phyloP scores from a whole-genome alignment of 2,797 vertebrate genomes.

The Rachycentron canadum region DNA sequence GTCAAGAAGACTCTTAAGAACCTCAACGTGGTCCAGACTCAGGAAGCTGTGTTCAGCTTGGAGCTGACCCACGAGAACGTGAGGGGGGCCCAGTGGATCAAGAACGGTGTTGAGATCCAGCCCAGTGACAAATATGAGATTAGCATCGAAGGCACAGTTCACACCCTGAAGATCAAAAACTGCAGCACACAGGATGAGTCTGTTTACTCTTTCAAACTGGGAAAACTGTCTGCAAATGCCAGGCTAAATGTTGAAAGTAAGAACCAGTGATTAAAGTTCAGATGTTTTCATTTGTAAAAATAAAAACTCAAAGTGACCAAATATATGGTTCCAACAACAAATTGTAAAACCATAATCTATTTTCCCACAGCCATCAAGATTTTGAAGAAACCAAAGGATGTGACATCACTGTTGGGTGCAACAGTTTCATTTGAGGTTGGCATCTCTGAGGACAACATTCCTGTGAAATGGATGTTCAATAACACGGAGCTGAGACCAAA shows the following conservation, averaged over 20 bases:
- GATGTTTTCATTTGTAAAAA: background rate
- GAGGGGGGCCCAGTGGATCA: constrained; percentile 95
- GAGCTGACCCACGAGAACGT: constrained; percentile 95
- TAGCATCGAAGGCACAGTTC: constrained; percentile 86
- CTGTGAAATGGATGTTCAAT: constrained; percentile 95
- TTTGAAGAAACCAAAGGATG: constrained; percentile 97
- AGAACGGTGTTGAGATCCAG: constrained; percentile 92
- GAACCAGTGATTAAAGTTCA: constrained; percentile 43
- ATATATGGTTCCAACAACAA: background rate
- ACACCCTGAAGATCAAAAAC: constrained; percentile 91
- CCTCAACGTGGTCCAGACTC: constrained; percentile 95
- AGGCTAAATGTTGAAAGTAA: constrained; percentile 97
- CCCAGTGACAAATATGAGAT: constrained; percentile 92
- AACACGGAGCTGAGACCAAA: constrained; percentile 90
- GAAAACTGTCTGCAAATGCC: constrained; percentile 94
- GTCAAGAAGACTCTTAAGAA: constrained; percentile 98
- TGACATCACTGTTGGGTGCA: constrained; percentile 92
- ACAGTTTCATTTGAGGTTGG: constrained; percentile 93
- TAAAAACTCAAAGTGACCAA: background rate
- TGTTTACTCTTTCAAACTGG: constrained; percentile 97
- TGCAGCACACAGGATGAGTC: constrained; percentile 92
- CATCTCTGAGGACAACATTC: constrained; percentile 94
- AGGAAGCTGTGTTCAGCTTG: constrained; percentile 92
- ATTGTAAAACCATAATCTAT: background rate
- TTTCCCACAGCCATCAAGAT: constrained; percentile 92